Evolutionary conservation across 1,140 invertebrate species (phyloP).

Genomic region (Papilio xuthus): DNA sequence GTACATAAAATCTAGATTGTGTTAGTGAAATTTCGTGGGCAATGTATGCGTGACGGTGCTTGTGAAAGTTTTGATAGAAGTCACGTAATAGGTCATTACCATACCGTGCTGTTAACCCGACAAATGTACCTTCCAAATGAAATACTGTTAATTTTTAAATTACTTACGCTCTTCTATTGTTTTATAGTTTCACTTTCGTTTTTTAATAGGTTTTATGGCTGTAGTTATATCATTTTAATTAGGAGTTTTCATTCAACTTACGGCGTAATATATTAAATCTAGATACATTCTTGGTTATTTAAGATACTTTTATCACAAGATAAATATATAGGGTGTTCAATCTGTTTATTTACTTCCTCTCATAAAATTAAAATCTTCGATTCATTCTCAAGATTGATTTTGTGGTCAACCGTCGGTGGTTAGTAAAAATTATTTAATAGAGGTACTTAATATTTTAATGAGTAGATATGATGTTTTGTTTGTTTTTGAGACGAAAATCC

Average conservation of each 20-base stretch:
- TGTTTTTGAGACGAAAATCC: no score
- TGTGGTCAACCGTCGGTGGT: neutral
- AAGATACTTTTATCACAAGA: no score
- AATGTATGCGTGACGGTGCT: constrained; percentile 9
- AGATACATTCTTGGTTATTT: neutral
- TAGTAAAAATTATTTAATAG: no score
- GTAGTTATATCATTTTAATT: neutral
- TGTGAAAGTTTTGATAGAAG: constrained; percentile 26
- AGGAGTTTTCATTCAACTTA: neutral
- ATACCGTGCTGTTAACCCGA: neutral
- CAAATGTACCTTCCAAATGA: neutral
- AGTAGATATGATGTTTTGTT: neutral
- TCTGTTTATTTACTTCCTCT: no score
- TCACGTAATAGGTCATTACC: constrained; percentile 35
- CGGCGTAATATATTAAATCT: neutral
- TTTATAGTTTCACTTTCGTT: neutral
- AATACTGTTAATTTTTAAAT: constrained; percentile 1
- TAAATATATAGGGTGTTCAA: no score
- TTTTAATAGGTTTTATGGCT: neutral
- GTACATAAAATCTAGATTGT: constrained; percentile 28
- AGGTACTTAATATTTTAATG: no score
- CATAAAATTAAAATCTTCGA: no score
- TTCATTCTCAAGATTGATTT: neutral
- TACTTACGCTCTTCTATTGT: neutral
- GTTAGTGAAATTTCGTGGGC: constrained; percentile 26